Conservation (phyloP, 2,888 invertebrate species). For the Calliphora vomitoria region DNA sequence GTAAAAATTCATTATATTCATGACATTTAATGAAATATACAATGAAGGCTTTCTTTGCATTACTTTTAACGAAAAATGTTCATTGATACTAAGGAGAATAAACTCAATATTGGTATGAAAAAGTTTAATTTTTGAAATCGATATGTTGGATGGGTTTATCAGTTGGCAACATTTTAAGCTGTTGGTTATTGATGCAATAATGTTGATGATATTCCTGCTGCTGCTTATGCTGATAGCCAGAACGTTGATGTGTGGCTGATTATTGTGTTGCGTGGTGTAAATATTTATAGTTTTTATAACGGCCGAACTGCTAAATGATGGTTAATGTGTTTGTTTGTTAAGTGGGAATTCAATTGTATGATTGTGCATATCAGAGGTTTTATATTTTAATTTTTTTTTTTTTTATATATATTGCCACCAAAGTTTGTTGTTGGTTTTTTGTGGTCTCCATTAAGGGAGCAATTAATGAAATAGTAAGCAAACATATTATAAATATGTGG, state of each 20-base stretch:
- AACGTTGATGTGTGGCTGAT: not conserved
- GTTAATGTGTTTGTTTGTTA: conserved; percentile 50
- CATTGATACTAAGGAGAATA: too few relatives aligned
- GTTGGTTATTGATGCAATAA: conserved; percentile 17
- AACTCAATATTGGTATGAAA: too few relatives aligned
- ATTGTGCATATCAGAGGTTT: conserved; percentile 68
- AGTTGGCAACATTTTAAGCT: conserved; percentile 19
- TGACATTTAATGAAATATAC: too few relatives aligned
- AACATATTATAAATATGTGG: not conserved
- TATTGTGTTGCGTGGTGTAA: not conserved
- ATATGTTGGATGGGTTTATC: too few relatives aligned
- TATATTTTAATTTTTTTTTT: conserved; percentile 41
- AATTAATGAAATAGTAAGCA: conserved; percentile 56
- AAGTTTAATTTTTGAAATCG: too few relatives aligned
- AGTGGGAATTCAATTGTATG: conserved; percentile 46
- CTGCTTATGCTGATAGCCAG: not conserved
- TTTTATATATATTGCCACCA: not conserved
- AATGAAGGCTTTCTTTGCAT: too few relatives aligned
- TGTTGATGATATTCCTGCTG: not conserved
- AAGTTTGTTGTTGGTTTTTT: conserved; percentile 19
- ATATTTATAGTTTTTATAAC: conserved; percentile 39
- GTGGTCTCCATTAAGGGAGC: conserved; percentile 66
- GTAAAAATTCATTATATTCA: too few relatives aligned
- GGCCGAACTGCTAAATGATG: conserved; percentile 27
- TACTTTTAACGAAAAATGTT: too few relatives aligned